Conservation (phyloP, 2,113 vertebrate species). For the Brachyistius frenatus region DNA sequence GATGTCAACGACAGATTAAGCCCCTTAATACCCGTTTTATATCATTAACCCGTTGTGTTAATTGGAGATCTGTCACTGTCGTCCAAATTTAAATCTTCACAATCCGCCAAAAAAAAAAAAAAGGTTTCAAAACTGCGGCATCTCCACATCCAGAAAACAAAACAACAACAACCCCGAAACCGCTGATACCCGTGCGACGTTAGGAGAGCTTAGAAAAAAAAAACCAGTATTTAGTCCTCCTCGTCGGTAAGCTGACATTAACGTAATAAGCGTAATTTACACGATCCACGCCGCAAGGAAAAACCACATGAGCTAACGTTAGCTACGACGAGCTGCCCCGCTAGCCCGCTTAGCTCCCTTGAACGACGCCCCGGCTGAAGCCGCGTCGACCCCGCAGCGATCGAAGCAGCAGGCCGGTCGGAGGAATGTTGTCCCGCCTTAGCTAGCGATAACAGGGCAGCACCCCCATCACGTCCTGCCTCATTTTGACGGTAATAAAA, state of each 20-base stretch:
- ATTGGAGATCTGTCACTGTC: background rate
- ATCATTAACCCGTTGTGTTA: conserved; percentile 35
- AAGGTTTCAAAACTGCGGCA: conserved; percentile 43
- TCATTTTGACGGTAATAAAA: conserved; percentile 32
- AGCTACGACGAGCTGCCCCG: conserved; percentile 19
- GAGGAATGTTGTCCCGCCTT: conserved; percentile 65
- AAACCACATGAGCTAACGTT: conserved; percentile 45
- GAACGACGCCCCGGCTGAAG: conserved; percentile 55
- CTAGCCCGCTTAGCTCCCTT: conserved; percentile 48
- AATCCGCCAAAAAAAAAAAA: conserved; percentile 42
- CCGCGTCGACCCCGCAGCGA: conserved; percentile 70
- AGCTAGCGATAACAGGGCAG: conserved; percentile 62
- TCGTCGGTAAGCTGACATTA: conserved; percentile 15
- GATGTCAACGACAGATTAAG: conserved; percentile 41
- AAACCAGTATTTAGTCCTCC: too few species aligned
- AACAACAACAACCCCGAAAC: conserved; percentile 11
- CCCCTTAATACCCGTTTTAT: conserved; percentile 24
- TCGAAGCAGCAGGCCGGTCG: conserved; percentile 55
- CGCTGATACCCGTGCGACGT: conserved; percentile 24
- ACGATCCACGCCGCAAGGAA: conserved; percentile 35
- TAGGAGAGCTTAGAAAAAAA: conserved; percentile 1
- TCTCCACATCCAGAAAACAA: conserved; percentile 54
- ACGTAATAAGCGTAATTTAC: conserved; percentile 23
- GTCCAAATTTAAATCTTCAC: conserved; percentile 1
- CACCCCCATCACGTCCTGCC: conserved; percentile 58